A percentile compares a stretch with the other conserved stretches of the same genome.
Conservation (phyloP, 2,797 vertebrate species). For the Chlorospingus flavigularis region DNA sequence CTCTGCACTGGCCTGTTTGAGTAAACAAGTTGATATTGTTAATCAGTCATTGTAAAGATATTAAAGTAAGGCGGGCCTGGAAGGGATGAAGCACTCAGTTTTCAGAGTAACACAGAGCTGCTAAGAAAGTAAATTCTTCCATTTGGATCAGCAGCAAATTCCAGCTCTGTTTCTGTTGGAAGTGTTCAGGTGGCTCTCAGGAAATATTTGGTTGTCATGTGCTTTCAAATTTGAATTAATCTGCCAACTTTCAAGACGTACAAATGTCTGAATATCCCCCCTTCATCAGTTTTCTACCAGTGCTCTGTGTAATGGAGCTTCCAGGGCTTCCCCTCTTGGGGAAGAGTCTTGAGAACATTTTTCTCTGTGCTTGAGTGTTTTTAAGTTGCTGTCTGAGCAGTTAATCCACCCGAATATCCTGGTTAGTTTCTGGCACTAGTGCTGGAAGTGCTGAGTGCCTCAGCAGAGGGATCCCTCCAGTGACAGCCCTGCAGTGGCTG, state of each 20-base stretch:
- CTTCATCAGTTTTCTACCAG: background rate
- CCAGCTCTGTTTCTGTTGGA: slow-evolving; percentile 63
- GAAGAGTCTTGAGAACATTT: background rate
- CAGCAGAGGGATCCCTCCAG: background rate
- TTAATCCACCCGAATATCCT: background rate
- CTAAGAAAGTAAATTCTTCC: slow-evolving; percentile 33
- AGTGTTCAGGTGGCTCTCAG: background rate
- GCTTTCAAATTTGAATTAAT: background rate
- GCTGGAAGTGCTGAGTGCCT: background rate
- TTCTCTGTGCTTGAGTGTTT: background rate
- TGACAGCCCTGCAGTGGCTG: background rate
- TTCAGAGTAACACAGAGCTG: background rate
- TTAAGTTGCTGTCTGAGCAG: background rate
- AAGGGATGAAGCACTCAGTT: background rate
- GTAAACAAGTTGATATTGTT: background rate
- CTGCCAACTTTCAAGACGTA: background rate
- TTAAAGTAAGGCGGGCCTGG: background rate
- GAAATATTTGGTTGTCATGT: slow-evolving; percentile 9
- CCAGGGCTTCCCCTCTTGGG: background rate
- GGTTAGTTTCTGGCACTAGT: background rate
- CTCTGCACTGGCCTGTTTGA: background rate
- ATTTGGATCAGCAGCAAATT: slow-evolving; percentile 38
- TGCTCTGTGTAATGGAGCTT: background rate
- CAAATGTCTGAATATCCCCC: background rate
- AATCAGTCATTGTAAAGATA: background rate